A percentile compares a stretch with the other conserved stretches of the same genome.
Evolutionary conservation across 2,888 invertebrate genomes (phyloP).

Genomic region (Scaeva pyrastri): DNA sequence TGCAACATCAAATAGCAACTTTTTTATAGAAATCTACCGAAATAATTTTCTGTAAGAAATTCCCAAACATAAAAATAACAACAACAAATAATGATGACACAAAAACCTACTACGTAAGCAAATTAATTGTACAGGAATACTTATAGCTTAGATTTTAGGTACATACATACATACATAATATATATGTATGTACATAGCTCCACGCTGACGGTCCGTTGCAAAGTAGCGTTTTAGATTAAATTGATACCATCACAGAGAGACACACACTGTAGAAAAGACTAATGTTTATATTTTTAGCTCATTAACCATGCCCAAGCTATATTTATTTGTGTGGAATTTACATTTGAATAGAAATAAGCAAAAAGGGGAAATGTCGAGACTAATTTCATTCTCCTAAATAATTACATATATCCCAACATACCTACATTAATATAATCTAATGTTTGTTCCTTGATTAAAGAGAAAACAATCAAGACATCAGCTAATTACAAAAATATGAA

Average conservation of each 20-base stretch:
- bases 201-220: slow-evolving; percentile 29
- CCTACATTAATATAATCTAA: not conserved
- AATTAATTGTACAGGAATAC: slow-evolving; percentile 38
- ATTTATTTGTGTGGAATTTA: slow-evolving; percentile 72
- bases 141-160: not conserved
- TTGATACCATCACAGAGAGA: slow-evolving; percentile 44
- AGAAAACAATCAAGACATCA: slow-evolving; percentile 52
- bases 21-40: not conserved
- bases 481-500: slow-evolving; percentile 60
- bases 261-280: slow-evolving; percentile 57
- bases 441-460: slow-evolving; percentile 58
- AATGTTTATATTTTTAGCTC: slow-evolving; percentile 71
- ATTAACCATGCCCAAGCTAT: slow-evolving; percentile 65
- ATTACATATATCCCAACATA: slow-evolving; percentile 4
- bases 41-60: slow-evolving; percentile 57
- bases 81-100: slow-evolving; percentile 72
- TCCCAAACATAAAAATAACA: slow-evolving; percentile 58
- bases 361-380: slow-evolving; percentile 30
- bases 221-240: slow-evolving; percentile 50
- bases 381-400: slow-evolving; percentile 17
- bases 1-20: slow-evolving; percentile 45
- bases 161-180: not conserved
- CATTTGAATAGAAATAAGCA: slow-evolving; percentile 39
- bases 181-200: not conserved
- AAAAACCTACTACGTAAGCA: slow-evolving; percentile 71